Evolutionary conservation across 2,797 vertebrate species (phyloP), one percentile per base, ranked within the genome.

Genomic region (Tangara arthus): DNA sequence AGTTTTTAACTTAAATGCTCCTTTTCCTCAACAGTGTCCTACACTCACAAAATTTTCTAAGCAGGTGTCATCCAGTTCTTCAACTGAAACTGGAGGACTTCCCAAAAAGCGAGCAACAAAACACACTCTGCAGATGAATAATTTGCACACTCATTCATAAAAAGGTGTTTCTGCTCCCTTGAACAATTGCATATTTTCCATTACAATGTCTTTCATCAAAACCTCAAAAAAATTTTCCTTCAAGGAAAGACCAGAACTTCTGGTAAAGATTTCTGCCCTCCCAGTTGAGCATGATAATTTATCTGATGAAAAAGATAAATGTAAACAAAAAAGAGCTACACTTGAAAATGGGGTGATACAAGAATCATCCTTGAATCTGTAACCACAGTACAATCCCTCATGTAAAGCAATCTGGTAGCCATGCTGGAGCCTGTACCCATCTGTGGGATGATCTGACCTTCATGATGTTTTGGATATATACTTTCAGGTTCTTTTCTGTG

Each of bases 191-290:
- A 41, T 8, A 4, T 41, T 73, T 90, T 69, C n/a, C 32, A 63
- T 65, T 80, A 56, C 20, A 34, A 9, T 49, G 23, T 32, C 28
- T 23, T 71, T 57, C 11, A 3, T 64, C 24, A 84, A 87, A 87
- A 78, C 0, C 0, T 89, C 0, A 47, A 46, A 70, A 55, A 56
- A 39, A 5, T 1, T 49, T 77, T 82, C 34, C n/a, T 79, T 68
- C 66, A 42, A 61, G 47, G 52, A 91, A 85, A 61, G 46, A 53
- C 57, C 24, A 57, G 12, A 81, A 90, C 22, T 27, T n/a, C 34
- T 69, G 47, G 32, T 20, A 61, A 59, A 57, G 42, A 11, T 5
- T 63, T 59, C 17, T 63, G 22, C 21, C 41, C 30, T 82, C 8
- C 26, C 77, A 81, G 49, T 0, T 63, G 9, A 92, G 56, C n/a